These are phyloP conservation scores for Xanthostigma xanthostigma DNA, from an alignment of 2,888 invertebrate species.

Conservation along the genomic window DNA sequence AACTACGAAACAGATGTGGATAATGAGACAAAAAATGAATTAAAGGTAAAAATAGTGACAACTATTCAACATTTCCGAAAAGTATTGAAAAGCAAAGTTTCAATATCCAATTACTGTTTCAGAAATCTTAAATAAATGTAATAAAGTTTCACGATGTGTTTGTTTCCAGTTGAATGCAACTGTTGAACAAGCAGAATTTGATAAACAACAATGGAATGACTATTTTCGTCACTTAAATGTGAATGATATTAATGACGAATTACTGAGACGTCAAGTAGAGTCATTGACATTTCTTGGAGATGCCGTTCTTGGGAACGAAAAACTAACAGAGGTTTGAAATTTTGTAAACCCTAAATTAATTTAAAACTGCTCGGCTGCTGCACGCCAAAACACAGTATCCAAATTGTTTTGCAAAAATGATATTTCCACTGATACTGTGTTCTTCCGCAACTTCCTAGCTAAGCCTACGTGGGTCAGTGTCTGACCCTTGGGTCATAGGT, in stretches of 20 bases:
- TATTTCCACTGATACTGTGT: too few species aligned
- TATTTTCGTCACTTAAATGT: constrained; percentile 23
- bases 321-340: constrained; percentile 22
- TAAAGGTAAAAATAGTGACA: constrained; percentile 14
- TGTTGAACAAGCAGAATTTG: constrained; percentile 21
- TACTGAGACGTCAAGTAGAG: constrained; percentile 28
- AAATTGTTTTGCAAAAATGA: neutral
- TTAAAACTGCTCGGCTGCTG: too few species aligned
- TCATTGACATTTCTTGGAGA: constrained; percentile 30
- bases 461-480: too few species aligned
- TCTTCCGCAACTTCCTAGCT: too few species aligned
- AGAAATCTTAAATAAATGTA: neutral
- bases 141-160: too few species aligned
- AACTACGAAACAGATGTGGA: constrained; percentile 24
- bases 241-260: constrained; percentile 26
- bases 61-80: too few species aligned
- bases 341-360: neutral
- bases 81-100: too few species aligned
- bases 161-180: constrained; percentile 18
- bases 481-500: too few species aligned
- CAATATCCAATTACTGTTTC: too few species aligned
- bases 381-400: too few species aligned
- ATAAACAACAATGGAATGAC: constrained; percentile 26
- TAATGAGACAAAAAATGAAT: constrained; percentile 18
- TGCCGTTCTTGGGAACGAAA: constrained; percentile 26